Evolutionary conservation across 1,140 invertebrate species (phyloP).

Genomic region (Camponotus floridanus): DNA sequence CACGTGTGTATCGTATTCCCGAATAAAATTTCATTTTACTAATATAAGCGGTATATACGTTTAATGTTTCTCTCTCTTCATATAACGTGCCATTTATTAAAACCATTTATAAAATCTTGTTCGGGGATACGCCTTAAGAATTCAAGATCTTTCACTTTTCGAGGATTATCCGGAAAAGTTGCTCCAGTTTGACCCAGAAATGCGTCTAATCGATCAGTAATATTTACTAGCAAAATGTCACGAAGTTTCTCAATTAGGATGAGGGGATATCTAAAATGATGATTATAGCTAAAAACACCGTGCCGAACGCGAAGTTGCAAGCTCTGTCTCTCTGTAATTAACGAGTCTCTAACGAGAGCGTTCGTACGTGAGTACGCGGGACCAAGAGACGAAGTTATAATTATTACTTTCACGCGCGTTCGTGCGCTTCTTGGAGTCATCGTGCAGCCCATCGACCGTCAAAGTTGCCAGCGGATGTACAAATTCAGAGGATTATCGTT

Average conservation of each 20-base stretch:
- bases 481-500: slow-evolving; percentile 59
- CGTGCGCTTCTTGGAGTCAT: slow-evolving; percentile 4
- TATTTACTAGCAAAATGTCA: slow-evolving; percentile 41
- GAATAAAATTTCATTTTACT: too few relatives aligned
- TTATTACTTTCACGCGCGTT: slow-evolving; percentile 35
- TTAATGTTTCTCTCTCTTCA: too few relatives aligned
- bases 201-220: slow-evolving; percentile 54
- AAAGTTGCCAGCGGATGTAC: slow-evolving; percentile 27
- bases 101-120: slow-evolving; percentile 2
- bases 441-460: slow-evolving; percentile 1
- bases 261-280: slow-evolving; percentile 45
- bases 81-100: slow-evolving; percentile 22
- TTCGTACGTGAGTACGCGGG: slow-evolving; percentile 19
- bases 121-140: not conserved
- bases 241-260: slow-evolving; percentile 50
- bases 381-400: slow-evolving; percentile 46
- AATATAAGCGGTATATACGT: too few relatives aligned
- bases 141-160: slow-evolving; percentile 21
- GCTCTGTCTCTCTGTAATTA: slow-evolving; percentile 47
- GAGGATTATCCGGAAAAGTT: slow-evolving; percentile 45
- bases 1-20: too few relatives aligned
- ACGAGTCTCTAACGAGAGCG: slow-evolving; percentile 49
- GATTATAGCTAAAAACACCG: slow-evolving; percentile 50
- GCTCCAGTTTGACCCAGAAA: slow-evolving; percentile 53
- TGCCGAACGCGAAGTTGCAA: slow-evolving; percentile 33